These are phyloP conservation scores for Leptopilina syphax DNA, from an alignment of 2,888 invertebrate species.

Conservation along the genomic window DNA sequence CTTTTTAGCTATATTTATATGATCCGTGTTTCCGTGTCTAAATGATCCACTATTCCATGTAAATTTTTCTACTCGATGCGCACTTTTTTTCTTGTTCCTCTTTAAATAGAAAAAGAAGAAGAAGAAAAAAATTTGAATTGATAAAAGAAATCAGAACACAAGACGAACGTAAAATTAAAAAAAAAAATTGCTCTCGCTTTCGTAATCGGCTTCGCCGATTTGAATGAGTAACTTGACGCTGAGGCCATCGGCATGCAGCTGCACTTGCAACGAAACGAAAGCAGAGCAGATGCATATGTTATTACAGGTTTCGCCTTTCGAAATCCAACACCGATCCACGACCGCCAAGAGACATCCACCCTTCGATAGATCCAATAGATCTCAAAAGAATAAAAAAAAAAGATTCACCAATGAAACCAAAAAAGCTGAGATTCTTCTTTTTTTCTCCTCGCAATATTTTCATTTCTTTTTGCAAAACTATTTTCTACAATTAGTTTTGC, in stretches of 20 bases:
- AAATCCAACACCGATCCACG: conserved; percentile 63
- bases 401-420: not conserved
- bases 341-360: conserved; percentile 43
- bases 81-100: too few relatives aligned
- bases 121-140: not conserved
- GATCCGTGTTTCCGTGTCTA: too few relatives aligned
- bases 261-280: conserved; percentile 57
- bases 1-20: too few relatives aligned
- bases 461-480: too few relatives aligned
- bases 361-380: conserved; percentile 13
- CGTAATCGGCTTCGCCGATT: conserved; percentile 63
- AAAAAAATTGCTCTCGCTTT: conserved; percentile 24
- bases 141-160: conserved; percentile 21
- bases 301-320: conserved; percentile 71
- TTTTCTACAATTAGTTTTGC: too few relatives aligned
- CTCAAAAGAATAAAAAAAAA: not conserved
- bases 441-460: too few relatives aligned
- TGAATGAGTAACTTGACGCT: conserved; percentile 65
- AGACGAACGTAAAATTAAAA: conserved; percentile 5
- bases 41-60: too few relatives aligned
- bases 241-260: conserved; percentile 59
- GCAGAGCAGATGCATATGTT: conserved; percentile 69
- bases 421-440: not conserved
- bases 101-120: too few relatives aligned
- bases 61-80: too few relatives aligned